A percentile compares a stretch with the other conserved stretches of the same genome.
Evolutionary conservation across 1,140 invertebrate genomes (phyloP).

Genomic region (Drosophila santomea): DNA sequence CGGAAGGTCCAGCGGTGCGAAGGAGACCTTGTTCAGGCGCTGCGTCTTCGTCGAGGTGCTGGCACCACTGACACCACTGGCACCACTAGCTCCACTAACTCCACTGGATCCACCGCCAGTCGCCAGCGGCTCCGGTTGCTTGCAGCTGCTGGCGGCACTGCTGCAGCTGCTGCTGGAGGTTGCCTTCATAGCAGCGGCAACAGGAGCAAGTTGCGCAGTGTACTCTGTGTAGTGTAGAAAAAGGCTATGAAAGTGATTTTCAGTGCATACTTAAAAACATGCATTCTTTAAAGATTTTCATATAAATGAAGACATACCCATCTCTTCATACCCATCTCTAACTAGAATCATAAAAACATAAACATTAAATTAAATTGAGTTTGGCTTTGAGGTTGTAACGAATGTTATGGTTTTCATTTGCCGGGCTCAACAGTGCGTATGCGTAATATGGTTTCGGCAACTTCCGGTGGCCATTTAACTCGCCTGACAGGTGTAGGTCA

Average conservation of each 20-base stretch:
- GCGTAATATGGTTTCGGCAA: conserved; percentile 47
- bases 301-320: too few relatives aligned
- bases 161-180: conserved; percentile 71
- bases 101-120: conserved; percentile 25
- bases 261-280: too few relatives aligned
- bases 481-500: conserved; percentile 5
- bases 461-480: conserved; percentile 53
- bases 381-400: not conserved
- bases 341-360: not conserved
- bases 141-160: conserved; percentile 77
- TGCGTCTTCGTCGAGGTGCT: conserved; percentile 58
- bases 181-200: conserved; percentile 83
- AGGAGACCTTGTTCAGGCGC: conserved; percentile 73
- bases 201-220: not conserved
- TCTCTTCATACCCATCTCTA: too few relatives aligned
- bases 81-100: not conserved
- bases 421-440: conserved; percentile 52
- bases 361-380: conserved; percentile 11
- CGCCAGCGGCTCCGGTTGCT: conserved; percentile 63
- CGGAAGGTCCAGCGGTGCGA: conserved; percentile 75
- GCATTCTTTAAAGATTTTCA: not conserved
- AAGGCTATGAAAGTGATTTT: not conserved
- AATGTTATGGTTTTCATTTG: conserved; percentile 19
- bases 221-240: not conserved
- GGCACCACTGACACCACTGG: conserved; percentile 17